Percentiles rank a stretch among this genome's conserved stretches.
phyloP scores from a whole-genome alignment of 2,113 vertebrate genomes.

The Vulpes lagopus region DNA sequence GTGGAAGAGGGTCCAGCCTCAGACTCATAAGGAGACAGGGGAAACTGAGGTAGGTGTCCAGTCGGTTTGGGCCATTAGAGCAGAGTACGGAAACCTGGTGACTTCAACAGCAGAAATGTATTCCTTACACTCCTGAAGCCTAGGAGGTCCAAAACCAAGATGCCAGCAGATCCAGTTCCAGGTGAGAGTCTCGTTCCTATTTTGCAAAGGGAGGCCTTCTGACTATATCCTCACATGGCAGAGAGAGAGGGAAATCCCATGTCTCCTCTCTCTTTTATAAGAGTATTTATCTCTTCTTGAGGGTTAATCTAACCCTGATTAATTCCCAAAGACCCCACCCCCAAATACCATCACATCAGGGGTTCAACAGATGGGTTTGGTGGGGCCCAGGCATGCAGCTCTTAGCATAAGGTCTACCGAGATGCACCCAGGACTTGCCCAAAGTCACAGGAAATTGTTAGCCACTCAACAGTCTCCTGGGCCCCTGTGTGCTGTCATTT shows the following conservation, averaged over 20 bases:
- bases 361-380: no score
- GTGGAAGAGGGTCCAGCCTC: not conserved
- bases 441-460: not conserved
- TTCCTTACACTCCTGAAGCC: not conserved
- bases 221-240: rapidly evolving
- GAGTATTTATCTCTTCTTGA: not conserved
- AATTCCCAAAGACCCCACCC: not conserved
- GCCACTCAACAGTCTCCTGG: not conserved
- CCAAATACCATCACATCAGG: no score
- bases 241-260: not conserved
- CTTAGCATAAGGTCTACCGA: not conserved
- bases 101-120: not conserved
- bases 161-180: rapidly evolving
- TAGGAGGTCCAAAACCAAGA: not conserved
- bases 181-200: no score
- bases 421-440: not conserved
- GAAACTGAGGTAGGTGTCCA: no score
- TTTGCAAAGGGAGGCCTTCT: not conserved
- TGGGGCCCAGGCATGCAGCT: not conserved
- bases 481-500: not conserved
- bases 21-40: rapidly evolving
- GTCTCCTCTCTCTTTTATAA: not conserved
- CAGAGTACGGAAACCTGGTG: not conserved
- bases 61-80: no score
- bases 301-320: not conserved